Evolutionary conservation across 2,113 vertebrate species (phyloP).

Genomic region (Sinosuthora webbiana): DNA sequence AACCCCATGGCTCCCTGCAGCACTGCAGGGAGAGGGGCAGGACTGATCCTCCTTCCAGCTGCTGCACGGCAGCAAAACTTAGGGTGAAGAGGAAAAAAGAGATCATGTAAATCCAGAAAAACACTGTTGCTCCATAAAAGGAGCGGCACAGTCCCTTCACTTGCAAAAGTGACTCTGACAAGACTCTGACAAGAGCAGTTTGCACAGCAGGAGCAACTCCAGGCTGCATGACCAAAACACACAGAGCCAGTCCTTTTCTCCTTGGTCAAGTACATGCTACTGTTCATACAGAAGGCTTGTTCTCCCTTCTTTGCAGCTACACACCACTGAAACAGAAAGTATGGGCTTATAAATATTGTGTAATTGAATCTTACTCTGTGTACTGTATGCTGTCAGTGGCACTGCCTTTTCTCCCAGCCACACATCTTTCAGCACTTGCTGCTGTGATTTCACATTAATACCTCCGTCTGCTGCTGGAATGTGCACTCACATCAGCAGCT

Average conservation of each 20-base stretch:
- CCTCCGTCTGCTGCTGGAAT: background rate
- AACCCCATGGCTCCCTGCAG: background rate
- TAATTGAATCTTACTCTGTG: background rate
- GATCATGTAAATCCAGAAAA: background rate
- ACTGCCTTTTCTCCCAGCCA: constrained; percentile 4
- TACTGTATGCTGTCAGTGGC: background rate
- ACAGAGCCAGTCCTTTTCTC: background rate
- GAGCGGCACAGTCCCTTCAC: background rate
- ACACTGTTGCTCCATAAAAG: background rate
- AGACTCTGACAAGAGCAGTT: background rate
- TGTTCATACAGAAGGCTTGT: background rate
- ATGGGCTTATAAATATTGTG: background rate
- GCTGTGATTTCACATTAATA: background rate
- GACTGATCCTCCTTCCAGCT: background rate
- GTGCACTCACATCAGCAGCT: background rate
- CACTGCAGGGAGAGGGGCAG: background rate
- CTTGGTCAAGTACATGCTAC: background rate
- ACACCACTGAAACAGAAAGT: background rate
- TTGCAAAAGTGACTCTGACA: too few relatives aligned
- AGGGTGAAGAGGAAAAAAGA: background rate
- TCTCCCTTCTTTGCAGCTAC: background rate
- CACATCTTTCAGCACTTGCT: constrained; percentile 7
- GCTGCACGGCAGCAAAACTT: background rate
- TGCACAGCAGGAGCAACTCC: background rate
- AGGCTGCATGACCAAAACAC: background rate